Percentiles rank a stretch among this genome's conserved stretches.
Evolutionary conservation across 2,888 invertebrate species (phyloP).

Genomic region (Cheilosia soror): DNA sequence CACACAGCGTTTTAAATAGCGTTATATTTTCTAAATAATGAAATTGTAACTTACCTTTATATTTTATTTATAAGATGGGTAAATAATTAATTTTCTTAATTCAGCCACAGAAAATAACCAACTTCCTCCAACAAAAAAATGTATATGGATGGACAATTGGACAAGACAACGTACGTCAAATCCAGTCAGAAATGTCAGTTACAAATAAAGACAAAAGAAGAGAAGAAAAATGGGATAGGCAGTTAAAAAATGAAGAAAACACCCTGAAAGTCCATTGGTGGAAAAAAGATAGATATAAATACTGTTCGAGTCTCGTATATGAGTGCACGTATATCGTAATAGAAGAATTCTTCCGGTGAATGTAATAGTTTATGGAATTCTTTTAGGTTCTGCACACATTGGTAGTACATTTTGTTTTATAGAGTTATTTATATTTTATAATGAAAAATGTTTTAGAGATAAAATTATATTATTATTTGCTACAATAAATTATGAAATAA

Average conservation of each 20-base stretch:
- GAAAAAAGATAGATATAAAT: slow-evolving; percentile 1
- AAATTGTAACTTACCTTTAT: slow-evolving; percentile 38
- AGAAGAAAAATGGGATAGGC: slow-evolving; percentile 58
- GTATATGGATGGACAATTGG: background rate
- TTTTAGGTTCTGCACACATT: too few relatives aligned
- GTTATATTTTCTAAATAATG: background rate
- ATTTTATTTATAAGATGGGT: background rate
- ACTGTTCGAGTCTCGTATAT: slow-evolving; percentile 28
- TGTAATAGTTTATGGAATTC: too few relatives aligned
- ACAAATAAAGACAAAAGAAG: slow-evolving; percentile 41
- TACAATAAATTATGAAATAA: too few relatives aligned
- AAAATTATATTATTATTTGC: too few relatives aligned
- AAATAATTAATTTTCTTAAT: background rate
- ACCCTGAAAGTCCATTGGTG: background rate
- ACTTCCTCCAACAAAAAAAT: slow-evolving; percentile 5
- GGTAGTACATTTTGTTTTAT: too few relatives aligned
- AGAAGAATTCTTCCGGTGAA: too few relatives aligned
- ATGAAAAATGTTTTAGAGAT: too few relatives aligned
- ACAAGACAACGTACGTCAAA: slow-evolving; percentile 54
- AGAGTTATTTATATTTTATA: too few relatives aligned
- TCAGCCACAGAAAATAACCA: background rate
- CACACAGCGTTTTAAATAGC: background rate
- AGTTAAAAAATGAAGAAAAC: slow-evolving; percentile 18
- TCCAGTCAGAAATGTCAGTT: slow-evolving; percentile 45
- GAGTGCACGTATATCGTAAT: background rate